Conservation (phyloP, 1,140 invertebrate genomes). For the Papilio aristodemus region DNA sequence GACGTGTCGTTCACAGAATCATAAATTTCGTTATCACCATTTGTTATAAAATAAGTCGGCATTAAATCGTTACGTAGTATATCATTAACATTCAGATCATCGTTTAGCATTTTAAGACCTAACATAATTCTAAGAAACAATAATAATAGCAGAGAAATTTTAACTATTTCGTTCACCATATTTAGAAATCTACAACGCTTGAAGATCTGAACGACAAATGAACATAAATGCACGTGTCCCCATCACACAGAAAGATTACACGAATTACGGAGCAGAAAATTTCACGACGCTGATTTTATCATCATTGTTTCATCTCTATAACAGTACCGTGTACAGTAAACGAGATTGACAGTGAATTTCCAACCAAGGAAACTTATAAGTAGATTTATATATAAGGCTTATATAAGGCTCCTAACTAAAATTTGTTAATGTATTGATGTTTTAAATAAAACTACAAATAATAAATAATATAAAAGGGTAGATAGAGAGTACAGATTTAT, state of each 20-base stretch:
- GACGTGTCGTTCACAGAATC: slow-evolving; percentile 20
- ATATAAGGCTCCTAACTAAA: too few species aligned
- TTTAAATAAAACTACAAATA: too few species aligned
- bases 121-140: neutral
- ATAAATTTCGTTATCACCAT: slow-evolving; percentile 42
- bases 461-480: too few species aligned
- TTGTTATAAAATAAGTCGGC: slow-evolving; percentile 81
- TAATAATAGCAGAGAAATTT: slow-evolving; percentile 4
- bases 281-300: slow-evolving; percentile 29
- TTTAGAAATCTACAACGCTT: neutral
- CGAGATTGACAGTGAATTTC: neutral
- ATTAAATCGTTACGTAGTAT: slow-evolving; percentile 83
- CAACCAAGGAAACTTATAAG: slow-evolving; percentile 28
- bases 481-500: too few species aligned
- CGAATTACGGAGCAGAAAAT: slow-evolving; percentile 75
- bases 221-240: neutral
- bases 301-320: slow-evolving; percentile 8
- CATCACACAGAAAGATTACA: slow-evolving; percentile 43
- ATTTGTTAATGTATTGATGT: too few species aligned
- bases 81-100: slow-evolving; percentile 81
- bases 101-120: slow-evolving; percentile 45
- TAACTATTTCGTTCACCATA: neutral
- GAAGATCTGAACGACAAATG: slow-evolving; percentile 16
- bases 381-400: too few species aligned
- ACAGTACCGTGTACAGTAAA: slow-evolving; percentile 8